Percentiles rank a stretch among this genome's conserved stretches.
Conservation (phyloP, 2,888 invertebrate species). For the Corbicula japonica region DNA sequence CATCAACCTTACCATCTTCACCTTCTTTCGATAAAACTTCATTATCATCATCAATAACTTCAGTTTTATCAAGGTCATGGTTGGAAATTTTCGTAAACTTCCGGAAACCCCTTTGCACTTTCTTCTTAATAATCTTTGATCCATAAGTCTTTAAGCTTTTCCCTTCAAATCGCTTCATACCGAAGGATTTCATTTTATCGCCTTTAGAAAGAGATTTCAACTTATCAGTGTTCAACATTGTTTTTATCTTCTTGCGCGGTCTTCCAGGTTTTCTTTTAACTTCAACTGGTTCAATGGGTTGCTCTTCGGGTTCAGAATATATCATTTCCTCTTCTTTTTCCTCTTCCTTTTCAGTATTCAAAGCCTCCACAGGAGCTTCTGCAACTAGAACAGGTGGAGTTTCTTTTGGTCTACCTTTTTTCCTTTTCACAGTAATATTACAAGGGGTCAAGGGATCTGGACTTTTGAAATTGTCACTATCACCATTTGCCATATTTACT, state of each 20-base stretch:
- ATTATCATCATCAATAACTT: background rate
- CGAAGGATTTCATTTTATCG: slow-evolving; percentile 14
- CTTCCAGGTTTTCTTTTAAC: slow-evolving; percentile 25
- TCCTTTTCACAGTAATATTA: slow-evolving; percentile 57
- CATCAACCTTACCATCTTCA: background rate
- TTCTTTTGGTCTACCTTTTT: slow-evolving; percentile 64
- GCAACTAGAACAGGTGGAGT: slow-evolving; percentile 62
- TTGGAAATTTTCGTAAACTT: slow-evolving; percentile 14
- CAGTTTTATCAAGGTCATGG: background rate
- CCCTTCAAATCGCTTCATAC: slow-evolving; percentile 29
- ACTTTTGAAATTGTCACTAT: slow-evolving; percentile 63
- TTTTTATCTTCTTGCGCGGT: slow-evolving; percentile 21
- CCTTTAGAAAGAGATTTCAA: slow-evolving; percentile 10
- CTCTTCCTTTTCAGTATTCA: background rate
- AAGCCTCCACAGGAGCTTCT: slow-evolving; percentile 44
- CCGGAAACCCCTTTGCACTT: slow-evolving; percentile 1
- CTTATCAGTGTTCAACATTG: slow-evolving; percentile 1
- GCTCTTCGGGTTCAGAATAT: slow-evolving; percentile 14
- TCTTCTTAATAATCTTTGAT: slow-evolving; percentile 27
- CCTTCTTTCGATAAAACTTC: background rate
- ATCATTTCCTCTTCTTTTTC: background rate
- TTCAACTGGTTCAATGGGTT: background rate
- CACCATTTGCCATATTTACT: slow-evolving; percentile 49
- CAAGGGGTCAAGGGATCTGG: slow-evolving; percentile 63
- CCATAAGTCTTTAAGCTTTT: slow-evolving; percentile 23